A percentile compares a stretch with the other conserved stretches of the same genome.
phyloP scores from a whole-genome alignment of 2,113 vertebrate species.

The Podiceps cristatus region DNA sequence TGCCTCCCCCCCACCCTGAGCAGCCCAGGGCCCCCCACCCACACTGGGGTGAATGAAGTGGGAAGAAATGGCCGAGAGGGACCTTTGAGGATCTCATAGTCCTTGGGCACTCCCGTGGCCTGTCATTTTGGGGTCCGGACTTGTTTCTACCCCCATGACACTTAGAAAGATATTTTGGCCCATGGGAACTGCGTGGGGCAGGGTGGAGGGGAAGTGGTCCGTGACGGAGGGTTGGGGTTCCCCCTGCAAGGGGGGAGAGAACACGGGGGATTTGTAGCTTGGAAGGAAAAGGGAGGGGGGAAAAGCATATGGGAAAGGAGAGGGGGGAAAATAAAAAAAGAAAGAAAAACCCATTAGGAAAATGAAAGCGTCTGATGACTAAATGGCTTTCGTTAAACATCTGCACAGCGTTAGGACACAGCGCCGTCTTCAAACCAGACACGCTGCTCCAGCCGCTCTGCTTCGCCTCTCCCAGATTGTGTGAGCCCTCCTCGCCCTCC shows the following conservation, averaged over 20 bases:
- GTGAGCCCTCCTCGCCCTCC: neutral
- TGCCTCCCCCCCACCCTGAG: neutral
- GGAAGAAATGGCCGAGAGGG: fast-evolving
- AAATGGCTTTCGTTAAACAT: neutral
- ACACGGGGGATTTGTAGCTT: neutral
- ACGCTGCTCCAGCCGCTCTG: neutral
- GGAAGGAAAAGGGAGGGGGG: neutral
- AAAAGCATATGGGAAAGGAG: neutral
- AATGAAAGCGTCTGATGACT: neutral
- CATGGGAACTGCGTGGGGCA: fast-evolving
- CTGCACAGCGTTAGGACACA: neutral
- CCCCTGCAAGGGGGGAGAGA: neutral
- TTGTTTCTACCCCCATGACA: neutral
- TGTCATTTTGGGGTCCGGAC: neutral
- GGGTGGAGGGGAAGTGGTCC: neutral
- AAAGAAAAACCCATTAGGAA: neutral
- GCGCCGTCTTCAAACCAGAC: neutral
- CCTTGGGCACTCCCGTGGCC: fast-evolving
- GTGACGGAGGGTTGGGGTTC: neutral
- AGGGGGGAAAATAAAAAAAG: fast-evolving
- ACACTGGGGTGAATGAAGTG: neutral
- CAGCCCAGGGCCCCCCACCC: neutral
- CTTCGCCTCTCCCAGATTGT: neutral
- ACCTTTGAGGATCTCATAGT: neutral
- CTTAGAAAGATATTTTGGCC: neutral